Evolutionary conservation across 2,888 invertebrate species (phyloP).

Genomic region (Fissipunctia ypsillon): DNA sequence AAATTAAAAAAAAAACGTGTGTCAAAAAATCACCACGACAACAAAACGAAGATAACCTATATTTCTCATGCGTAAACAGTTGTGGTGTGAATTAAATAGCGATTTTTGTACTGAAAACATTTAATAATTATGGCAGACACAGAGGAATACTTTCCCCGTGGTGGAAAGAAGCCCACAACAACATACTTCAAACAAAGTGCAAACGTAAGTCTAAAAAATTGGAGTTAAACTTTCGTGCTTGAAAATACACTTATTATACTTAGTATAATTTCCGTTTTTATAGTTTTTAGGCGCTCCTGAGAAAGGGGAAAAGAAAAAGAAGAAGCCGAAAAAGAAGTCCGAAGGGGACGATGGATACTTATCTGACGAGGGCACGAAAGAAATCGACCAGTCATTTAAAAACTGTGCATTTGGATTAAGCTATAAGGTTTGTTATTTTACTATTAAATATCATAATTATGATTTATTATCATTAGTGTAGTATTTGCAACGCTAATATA

Average conservation of each 20-base stretch:
- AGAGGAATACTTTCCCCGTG: conserved; percentile 91
- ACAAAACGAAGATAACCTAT: conserved; percentile 74
- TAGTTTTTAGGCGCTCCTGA: conserved; percentile 86
- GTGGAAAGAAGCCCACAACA: conserved; percentile 87
- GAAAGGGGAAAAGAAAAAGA: conserved; percentile 84
- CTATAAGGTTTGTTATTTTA: conserved; percentile 75
- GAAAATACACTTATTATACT: too few species aligned
- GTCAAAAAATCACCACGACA: conserved; percentile 37
- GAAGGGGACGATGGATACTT: conserved; percentile 87
- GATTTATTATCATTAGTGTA: not conserved
- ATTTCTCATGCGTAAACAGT: conserved; percentile 70
- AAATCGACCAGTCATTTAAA: conserved; percentile 79
- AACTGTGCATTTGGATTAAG: conserved; percentile 81
- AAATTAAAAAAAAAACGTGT: not conserved
- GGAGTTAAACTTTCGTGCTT: not conserved
- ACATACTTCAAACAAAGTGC: conserved; percentile 85
- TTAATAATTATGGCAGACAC: conserved; percentile 78
- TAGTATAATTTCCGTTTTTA: conserved; percentile 31
- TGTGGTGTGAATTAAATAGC: conserved; percentile 35
- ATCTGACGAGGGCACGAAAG: conserved; percentile 81
- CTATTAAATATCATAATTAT: not conserved
- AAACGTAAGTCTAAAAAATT: conserved; percentile 76
- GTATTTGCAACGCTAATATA: not conserved
- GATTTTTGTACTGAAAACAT: conserved; percentile 33
- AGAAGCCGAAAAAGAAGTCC: conserved; percentile 79